phyloP scores from a whole-genome alignment of 2,113 vertebrate species.

The Gobiocypris rarus region DNA sequence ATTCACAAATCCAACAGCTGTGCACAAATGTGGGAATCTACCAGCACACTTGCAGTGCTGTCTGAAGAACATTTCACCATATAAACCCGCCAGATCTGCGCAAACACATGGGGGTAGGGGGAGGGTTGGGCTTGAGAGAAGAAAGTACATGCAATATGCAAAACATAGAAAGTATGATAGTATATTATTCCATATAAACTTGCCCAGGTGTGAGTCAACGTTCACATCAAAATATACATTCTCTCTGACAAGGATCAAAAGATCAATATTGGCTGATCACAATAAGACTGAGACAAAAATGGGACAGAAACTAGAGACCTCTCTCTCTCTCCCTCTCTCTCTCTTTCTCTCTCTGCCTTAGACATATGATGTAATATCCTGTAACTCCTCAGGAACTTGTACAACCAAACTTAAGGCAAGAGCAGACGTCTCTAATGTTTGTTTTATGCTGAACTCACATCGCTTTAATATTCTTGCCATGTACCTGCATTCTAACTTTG shows the following conservation, averaged over 20 bases:
- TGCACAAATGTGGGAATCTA: too few relatives aligned
- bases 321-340: background rate
- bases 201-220: background rate
- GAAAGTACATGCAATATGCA: background rate
- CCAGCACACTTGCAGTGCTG: too few relatives aligned
- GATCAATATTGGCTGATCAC: conserved; percentile 21
- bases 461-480: background rate
- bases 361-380: conserved; percentile 47
- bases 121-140: background rate
- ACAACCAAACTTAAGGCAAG: background rate
- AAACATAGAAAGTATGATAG: background rate
- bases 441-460: conserved; percentile 15
- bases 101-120: too few relatives aligned
- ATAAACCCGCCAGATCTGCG: too few relatives aligned
- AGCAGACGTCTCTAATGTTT: background rate
- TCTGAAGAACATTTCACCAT: too few relatives aligned
- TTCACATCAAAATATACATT: background rate
- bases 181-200: background rate
- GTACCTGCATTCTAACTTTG: background rate
- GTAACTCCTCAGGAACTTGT: background rate
- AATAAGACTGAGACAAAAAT: background rate
- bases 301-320: background rate
- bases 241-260: background rate
- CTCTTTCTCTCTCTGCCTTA: conserved; percentile 1
- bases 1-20: too few relatives aligned